Conservation (phyloP, 2,888 invertebrate genomes). For the Thecocarcelia acutangulata region DNA sequence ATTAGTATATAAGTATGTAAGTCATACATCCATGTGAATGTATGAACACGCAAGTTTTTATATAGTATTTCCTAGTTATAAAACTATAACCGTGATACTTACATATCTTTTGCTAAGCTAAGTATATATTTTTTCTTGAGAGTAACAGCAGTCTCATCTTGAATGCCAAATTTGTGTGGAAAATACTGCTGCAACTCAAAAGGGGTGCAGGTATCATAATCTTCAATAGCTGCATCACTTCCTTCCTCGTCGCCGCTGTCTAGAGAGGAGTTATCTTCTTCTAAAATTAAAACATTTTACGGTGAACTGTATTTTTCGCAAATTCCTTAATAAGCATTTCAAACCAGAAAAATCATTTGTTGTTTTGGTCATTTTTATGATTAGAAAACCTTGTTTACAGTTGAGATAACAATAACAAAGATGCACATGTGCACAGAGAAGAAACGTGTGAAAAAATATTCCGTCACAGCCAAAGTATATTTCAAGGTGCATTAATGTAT, state of each 20-base stretch:
- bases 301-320: neutral
- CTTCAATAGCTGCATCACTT: constrained; percentile 71
- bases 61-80: neutral
- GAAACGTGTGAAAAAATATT: too few species aligned
- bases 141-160: constrained; percentile 83
- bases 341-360: constrained; percentile 19
- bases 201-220: constrained; percentile 76
- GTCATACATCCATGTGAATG: neutral
- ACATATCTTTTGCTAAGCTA: constrained; percentile 84
- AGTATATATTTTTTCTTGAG: constrained; percentile 84
- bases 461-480: too few species aligned
- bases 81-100: constrained; percentile 60
- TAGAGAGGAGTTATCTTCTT: constrained; percentile 37
- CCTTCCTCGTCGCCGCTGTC: constrained; percentile 73
- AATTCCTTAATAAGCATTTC: neutral
- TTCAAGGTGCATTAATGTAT: too few species aligned
- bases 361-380: constrained; percentile 32
- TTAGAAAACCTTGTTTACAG: too few species aligned
- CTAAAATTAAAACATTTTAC: neutral
- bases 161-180: constrained; percentile 73
- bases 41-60: neutral
- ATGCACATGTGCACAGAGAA: too few species aligned
- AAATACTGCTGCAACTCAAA: constrained; percentile 76
- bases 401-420: too few species aligned
- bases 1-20: too few species aligned